Conservation (phyloP, 2,888 invertebrate species). For the Nemotelus pantherinus region DNA sequence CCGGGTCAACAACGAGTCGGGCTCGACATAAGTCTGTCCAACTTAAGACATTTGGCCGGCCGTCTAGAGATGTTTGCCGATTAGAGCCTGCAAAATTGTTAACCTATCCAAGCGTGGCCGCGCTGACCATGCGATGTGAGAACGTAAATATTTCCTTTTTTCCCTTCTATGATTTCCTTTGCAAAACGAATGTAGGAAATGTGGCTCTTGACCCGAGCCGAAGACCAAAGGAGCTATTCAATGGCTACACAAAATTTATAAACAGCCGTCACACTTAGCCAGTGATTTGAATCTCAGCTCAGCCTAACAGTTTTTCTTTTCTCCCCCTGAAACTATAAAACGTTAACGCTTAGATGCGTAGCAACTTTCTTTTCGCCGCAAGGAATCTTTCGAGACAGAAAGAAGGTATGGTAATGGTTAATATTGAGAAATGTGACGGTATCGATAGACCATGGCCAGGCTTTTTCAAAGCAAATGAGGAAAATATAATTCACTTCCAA, state of each 20-base stretch:
- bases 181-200: slow-evolving; percentile 33
- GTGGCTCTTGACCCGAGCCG: slow-evolving; percentile 31
- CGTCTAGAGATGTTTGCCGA: slow-evolving; percentile 31
- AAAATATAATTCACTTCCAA: no score
- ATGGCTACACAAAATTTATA: slow-evolving; percentile 38
- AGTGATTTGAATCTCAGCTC: slow-evolving; percentile 40
- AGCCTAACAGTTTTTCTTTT: slow-evolving; percentile 11
- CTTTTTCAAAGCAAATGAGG: no score
- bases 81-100: slow-evolving; percentile 26
- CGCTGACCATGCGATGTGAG: slow-evolving; percentile 26
- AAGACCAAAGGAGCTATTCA: slow-evolving; percentile 18
- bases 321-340: no score
- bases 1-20: neutral
- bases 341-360: no score
- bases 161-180: slow-evolving; percentile 38
- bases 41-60: slow-evolving; percentile 37
- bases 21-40: slow-evolving; percentile 28
- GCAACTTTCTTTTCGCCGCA: no score
- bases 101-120: slow-evolving; percentile 27
- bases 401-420: no score
- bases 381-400: no score
- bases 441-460: no score
- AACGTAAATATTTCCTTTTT: slow-evolving; percentile 34
- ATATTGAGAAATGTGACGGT: no score
- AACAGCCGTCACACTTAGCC: slow-evolving; percentile 41